Evolutionary conservation across 2,113 vertebrate genomes (phyloP), one percentile per base, ranked within the genome.

Genomic region (Fregata magnificens): DNA sequence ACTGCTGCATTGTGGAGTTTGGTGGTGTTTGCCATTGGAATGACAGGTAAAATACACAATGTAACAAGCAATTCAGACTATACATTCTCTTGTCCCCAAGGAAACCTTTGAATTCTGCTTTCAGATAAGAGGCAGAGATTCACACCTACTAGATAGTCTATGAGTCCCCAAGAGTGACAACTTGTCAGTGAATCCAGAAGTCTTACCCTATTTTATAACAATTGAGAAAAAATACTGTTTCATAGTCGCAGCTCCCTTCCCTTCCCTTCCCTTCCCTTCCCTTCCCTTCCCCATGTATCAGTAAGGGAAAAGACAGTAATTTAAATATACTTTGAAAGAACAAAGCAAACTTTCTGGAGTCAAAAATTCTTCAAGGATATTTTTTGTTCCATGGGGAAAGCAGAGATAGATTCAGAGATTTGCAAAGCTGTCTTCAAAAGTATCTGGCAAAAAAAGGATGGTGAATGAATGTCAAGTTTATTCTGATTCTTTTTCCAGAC

Each of bases 61-160:
- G 15, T 82, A 97, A 93, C 50, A 83, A 90, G 24, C 18, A 92
- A 66, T 65, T 91, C 28, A 76, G 65, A 93, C 45, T 44, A 31
- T 47, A 56, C 3, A 1, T 89, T 94, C 25, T 93, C 65, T 82
- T 88, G 25, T 95, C 36, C 63, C 42, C 32, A 90, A 72, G 38
- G 73, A 81, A 80, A 65, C 1, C 32, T 93, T 74, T 93, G 58
- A 96, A 88, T 90, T 74, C 29, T 78, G 20, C 63, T 95, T 97
- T 96, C 38, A 86, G 62, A 72, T 71, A 96, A 94, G 12, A 90
- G 65, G 53, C 29, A 90, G 34, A 93, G 22, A 80, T 67, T 95
- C 71, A 93, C 22, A 95, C 52, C 26, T 94, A 55, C 56, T 89
- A 72, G n/a, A 40, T 19, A 76, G 14, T 77, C 69, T 90, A 9